Base-by-base conservation (phyloP, 2,888 invertebrate genomes). In the Pammene fasciana region DNA sequence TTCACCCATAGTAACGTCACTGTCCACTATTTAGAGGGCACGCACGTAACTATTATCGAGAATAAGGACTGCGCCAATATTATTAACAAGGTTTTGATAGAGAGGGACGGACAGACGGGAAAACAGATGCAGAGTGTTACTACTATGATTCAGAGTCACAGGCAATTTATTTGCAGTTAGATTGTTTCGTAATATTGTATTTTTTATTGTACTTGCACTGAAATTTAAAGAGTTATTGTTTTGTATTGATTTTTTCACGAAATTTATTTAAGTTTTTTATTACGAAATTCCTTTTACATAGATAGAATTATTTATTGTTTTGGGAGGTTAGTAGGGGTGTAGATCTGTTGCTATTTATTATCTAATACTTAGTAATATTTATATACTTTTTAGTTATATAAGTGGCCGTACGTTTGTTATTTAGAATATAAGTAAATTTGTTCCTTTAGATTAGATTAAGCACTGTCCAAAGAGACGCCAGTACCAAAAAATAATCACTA, bases 41-140 rank as follows among this genome's bases (percentile, higher is more conserved):
- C 95, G 79, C 97, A 97, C 77, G 82, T 94, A 0, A 94, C 94
- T 50, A 95, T 97, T 76, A 79, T 96, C 74, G 94, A 96, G 13
- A 95, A 95, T 77, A 90, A 93, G 60, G 94, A 94, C 74, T 87
- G 95, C 60, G 93, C 95, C 0, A 93, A 95, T 75, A 92, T 95
- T 43, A 94, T 96, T 56, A 95, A 95, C 72, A 88, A 83, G 70
- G 71, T 83, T 10, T 61, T 92, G 18, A 68, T 76, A 0, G 86
- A 85, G 7, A 81, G 74, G 18, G 84, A 84, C 6, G 77, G 67
- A 0, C 77, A 79, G 4, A 73, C 71, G 9, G 83, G 79, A 1
- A 91, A 91, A 65, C 68, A 74, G 0, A 72, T 81, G 5, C 82
- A 83, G 0, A 90, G 88, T 68, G 72, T 92, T 0, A 86, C 90